These are phyloP conservation scores for Eufriesea mexicana DNA, from an alignment of 1,140 invertebrate genomes.

Conservation along the genomic window DNA sequence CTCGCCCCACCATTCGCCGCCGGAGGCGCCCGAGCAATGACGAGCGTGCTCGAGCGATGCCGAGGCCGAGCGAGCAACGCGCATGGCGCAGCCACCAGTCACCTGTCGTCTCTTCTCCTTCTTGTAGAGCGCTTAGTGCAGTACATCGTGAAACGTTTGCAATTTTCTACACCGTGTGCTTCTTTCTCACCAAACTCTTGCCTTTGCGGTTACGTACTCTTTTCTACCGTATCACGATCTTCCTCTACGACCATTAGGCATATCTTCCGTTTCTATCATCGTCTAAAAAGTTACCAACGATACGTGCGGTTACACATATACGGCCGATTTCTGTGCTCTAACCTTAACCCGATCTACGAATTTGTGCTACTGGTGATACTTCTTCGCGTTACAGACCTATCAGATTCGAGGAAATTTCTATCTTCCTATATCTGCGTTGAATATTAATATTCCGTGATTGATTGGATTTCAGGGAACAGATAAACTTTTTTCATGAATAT, in stretches of 20 bases:
- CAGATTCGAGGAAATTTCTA: not conserved
- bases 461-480: not conserved
- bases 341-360: not conserved
- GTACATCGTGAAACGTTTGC: constrained; percentile 13
- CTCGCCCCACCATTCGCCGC: constrained; percentile 72
- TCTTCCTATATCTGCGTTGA: not conserved
- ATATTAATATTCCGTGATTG: not conserved
- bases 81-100: constrained; percentile 61
- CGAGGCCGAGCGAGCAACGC: constrained; percentile 68
- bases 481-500: not conserved
- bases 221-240: no score
- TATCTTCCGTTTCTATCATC: not conserved
- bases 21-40: constrained; percentile 56
- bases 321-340: constrained; percentile 13
- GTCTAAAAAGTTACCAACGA: no score
- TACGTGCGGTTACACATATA: no score
- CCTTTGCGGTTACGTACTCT: no score
- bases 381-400: not conserved
- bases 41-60: constrained; percentile 65
- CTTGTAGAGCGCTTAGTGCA: constrained; percentile 13
- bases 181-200: not conserved
- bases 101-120: constrained; percentile 61
- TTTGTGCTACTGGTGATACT: not conserved
- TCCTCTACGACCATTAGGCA: no score
- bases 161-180: not conserved